phyloP scores from a whole-genome alignment of 2,888 invertebrate genomes.

The Thumatha senex region DNA sequence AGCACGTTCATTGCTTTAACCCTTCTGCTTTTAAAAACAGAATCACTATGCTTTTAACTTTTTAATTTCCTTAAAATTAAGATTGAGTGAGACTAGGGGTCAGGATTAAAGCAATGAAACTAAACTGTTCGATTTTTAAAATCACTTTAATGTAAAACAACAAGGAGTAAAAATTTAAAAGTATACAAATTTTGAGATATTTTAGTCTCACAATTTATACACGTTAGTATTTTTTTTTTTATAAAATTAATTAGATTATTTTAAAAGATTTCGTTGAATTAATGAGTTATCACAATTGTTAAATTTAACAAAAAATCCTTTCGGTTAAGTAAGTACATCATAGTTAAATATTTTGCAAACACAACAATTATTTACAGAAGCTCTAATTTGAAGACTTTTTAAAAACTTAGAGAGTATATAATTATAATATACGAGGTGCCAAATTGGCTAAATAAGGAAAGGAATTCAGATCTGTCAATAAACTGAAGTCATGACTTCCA shows the following conservation, averaged over 20 bases:
- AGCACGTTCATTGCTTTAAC: slow-evolving; percentile 79
- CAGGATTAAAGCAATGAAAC: slow-evolving; percentile 82
- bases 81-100: slow-evolving; percentile 31
- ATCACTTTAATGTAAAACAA: slow-evolving; percentile 60
- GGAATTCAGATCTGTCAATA: too few species aligned
- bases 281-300: slow-evolving; percentile 42
- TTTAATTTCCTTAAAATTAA: slow-evolving; percentile 17
- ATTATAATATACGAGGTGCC: too few species aligned
- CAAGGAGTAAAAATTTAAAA: slow-evolving; percentile 40
- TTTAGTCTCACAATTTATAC: slow-evolving; percentile 29
- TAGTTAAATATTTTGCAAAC: slow-evolving; percentile 29
- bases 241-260: slow-evolving; percentile 18
- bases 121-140: slow-evolving; percentile 47
- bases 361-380: slow-evolving; percentile 27
- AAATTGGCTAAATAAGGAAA: background rate
- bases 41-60: slow-evolving; percentile 11
- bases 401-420: slow-evolving; percentile 13
- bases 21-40: slow-evolving; percentile 35
- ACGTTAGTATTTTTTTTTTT: slow-evolving; percentile 16
- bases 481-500: background rate
- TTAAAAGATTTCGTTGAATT: slow-evolving; percentile 17
- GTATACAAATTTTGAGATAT: slow-evolving; percentile 25
- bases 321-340: slow-evolving; percentile 37
- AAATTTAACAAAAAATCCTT: slow-evolving; percentile 29
- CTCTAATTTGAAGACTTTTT: slow-evolving; percentile 33